Percentiles rank a stretch among this genome's conserved stretches.
Evolutionary conservation across 35 echinoderm and acorn worm genomes (phyloP).

Genomic region (Heliocidaris tuberculata): DNA sequence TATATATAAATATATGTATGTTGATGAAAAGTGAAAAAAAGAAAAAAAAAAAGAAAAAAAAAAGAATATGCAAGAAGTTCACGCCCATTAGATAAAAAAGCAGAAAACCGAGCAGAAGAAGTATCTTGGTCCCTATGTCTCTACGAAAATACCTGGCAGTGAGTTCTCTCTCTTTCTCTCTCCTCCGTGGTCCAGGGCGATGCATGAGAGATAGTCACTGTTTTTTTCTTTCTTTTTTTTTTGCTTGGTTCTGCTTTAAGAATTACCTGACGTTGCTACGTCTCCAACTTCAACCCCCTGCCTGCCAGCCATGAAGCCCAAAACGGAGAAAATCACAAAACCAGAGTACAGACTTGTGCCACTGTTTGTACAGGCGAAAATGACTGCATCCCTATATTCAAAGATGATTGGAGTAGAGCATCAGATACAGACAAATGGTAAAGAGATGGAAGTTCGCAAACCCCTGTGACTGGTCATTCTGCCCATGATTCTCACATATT

Average conservation of each 20-base stretch:
- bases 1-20: neutral
- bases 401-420: conserved; percentile 39
- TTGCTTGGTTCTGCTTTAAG: neutral
- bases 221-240: neutral
- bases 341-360: conserved; percentile 91
- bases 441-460: conserved; percentile 44
- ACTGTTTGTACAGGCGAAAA: conserved; percentile 73
- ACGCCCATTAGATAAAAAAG: conserved; percentile 43
- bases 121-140: conserved; percentile 27
- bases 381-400: conserved; percentile 72
- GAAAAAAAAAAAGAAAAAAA: neutral
- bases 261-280: conserved; percentile 78
- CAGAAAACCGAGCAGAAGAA: conserved; percentile 46
- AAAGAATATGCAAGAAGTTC: conserved; percentile 25
- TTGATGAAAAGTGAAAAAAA: conserved; percentile 21
- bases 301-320: conserved; percentile 82
- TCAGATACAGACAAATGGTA: conserved; percentile 35
- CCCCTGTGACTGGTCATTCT: conserved; percentile 11
- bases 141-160: conserved; percentile 38
- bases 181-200: neutral
- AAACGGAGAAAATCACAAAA: conserved; percentile 83
- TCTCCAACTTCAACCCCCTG: conserved; percentile 61
- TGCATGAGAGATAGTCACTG: conserved; percentile 22
- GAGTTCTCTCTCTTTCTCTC: conserved; percentile 1
- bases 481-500: neutral